Base-by-base conservation (phyloP, 2,888 invertebrate genomes). In the Blastobasis lacticolella region DNA sequence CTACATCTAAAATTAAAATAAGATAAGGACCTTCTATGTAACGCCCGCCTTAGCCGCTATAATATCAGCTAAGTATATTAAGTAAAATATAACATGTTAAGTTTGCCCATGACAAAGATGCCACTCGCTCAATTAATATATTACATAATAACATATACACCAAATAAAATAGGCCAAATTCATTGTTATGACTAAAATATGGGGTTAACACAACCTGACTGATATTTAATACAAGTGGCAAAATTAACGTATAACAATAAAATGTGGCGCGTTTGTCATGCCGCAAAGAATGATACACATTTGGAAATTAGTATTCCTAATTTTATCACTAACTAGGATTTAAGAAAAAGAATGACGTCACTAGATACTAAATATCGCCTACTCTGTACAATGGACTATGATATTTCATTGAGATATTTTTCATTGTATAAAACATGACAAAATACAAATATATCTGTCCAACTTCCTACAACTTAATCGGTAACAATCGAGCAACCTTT, bases 311-410 rank as follows among this genome's bases (percentile, higher is more conserved):
- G 78, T 83, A 80, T 66, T 74, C 68, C 78, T 81, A 79, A 77
- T 77, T 72, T 72, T 76, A 80, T 78, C 72, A 75, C 79, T 83
- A 85, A 78, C 78, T 85, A 84, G 75, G 76, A 77, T 78, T 78
- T 78, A 83, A 78, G 76, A 81, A 75, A 75, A 69, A 69, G 64
- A 69, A 71, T 75, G 78, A 79, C 66, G 71, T 78, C 69, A 77
- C 79, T 84, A 84, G 73, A 75, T 67, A 64, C 79, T 85, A 85
- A 79, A 78, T 81, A 85, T 76, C 75, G 70, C 69, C 81, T 86
- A 84, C 68, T 73, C 84, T 85, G 82, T 88, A 88, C 86, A 86
- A 80, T 80, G 86, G 84, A 84, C 84, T 85, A 86, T 82, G 82
- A 83, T 84, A 86, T 79, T 81, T 72, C 73, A 78, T 81, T 83